phyloP scores from a whole-genome alignment of 2,888 invertebrate genomes.

The Hipparchia semele region DNA sequence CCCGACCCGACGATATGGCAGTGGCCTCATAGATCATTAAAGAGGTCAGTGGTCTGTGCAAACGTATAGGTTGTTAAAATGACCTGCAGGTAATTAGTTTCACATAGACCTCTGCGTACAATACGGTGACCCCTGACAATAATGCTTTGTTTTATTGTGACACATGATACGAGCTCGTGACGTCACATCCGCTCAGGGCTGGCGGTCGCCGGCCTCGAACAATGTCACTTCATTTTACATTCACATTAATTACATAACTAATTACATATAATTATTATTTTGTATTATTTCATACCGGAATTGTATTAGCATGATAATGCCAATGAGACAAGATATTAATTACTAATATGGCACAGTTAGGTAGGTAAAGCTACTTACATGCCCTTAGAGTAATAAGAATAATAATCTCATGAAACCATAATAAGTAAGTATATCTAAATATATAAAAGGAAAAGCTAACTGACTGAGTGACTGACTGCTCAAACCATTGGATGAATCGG shows the following conservation, averaged over 20 bases:
- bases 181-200: conserved; percentile 13
- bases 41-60: no score
- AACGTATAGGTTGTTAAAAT: background rate
- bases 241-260: conserved; percentile 19
- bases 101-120: conserved; percentile 7
- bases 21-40: no score
- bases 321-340: conserved; percentile 1
- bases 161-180: conserved; percentile 8
- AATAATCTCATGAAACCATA: no score
- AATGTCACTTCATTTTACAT: conserved; percentile 12
- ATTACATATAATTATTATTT: conserved; percentile 7
- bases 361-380: no score
- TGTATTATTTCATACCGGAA: conserved; percentile 19
- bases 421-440: no score
- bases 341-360: background rate
- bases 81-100: background rate
- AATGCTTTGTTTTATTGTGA: conserved; percentile 20
- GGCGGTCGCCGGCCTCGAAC: conserved; percentile 16
- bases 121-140: conserved; percentile 11
- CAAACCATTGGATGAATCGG: no score
- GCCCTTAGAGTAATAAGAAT: no score
- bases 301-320: conserved; percentile 5
- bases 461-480: no score
- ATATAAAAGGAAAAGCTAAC: no score
- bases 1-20: no score